phyloP scores from a whole-genome alignment of 2,113 vertebrate genomes.

The Promerops cafer region DNA sequence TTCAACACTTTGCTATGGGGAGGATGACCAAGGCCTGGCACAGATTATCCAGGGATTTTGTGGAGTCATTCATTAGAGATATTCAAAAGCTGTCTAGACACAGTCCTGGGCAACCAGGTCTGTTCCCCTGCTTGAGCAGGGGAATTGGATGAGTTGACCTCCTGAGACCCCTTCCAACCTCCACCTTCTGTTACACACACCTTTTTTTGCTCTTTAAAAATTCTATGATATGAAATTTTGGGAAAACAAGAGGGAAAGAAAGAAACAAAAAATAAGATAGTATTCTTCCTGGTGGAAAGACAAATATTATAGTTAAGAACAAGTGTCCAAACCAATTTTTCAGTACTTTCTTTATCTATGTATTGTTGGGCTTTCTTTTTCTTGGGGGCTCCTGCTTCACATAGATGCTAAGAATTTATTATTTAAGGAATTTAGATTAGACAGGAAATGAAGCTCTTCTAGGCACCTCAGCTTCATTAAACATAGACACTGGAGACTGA shows the following conservation, averaged over 20 bases:
- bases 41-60: background rate
- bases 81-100: background rate
- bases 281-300: background rate
- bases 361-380: background rate
- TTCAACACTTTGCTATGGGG: background rate
- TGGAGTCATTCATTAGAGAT: background rate
- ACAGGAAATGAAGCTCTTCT: background rate
- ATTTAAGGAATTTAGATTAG: background rate
- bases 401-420: background rate
- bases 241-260: background rate
- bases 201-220: background rate
- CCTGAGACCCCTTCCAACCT: background rate
- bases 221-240: background rate
- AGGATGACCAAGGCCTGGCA: background rate
- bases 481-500: background rate
- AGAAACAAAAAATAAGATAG: background rate
- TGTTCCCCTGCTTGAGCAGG: background rate
- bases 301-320: background rate
- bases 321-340: background rate
- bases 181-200: background rate
- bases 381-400: background rate
- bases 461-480: background rate
- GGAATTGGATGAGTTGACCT: background rate
- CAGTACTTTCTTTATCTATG: background rate
- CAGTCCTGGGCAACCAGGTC: background rate